A percentile compares a stretch with the other conserved stretches of the same genome.
phyloP scores from a whole-genome alignment of 2,797 vertebrate species.

The Cuculus canorus region DNA sequence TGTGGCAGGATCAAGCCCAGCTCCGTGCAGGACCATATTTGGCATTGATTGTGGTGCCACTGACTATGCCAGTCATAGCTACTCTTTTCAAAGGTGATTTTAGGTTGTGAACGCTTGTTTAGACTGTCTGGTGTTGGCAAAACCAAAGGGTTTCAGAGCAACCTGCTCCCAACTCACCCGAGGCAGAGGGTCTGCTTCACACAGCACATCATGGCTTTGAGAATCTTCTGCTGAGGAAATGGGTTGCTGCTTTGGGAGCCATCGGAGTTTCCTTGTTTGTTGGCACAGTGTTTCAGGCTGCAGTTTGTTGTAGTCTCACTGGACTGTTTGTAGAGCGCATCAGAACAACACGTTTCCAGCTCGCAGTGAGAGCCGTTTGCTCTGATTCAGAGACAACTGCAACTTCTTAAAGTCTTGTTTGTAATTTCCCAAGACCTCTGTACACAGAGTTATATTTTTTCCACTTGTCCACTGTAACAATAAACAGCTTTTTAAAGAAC shows the following conservation, averaged over 20 bases:
- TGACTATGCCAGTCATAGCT: background rate
- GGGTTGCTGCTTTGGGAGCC: background rate
- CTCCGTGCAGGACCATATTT: background rate
- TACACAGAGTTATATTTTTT: background rate
- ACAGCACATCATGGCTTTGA: background rate
- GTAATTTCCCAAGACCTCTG: background rate
- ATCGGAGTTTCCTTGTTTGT: background rate
- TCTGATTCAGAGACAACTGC: background rate
- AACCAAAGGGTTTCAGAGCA: background rate
- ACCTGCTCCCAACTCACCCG: background rate
- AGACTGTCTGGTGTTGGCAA: background rate
- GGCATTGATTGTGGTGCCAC: background rate
- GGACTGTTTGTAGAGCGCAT: background rate
- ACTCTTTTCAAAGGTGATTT: background rate
- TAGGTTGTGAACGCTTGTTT: accelerated
- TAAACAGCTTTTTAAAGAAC: slow-evolving; percentile 33
- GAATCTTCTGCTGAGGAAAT: background rate
- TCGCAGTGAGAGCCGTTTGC: background rate
- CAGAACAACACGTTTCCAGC: background rate
- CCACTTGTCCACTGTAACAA: background rate
- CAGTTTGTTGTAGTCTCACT: accelerated
- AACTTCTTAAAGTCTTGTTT: background rate
- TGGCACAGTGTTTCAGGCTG: background rate
- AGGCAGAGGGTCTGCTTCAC: background rate
- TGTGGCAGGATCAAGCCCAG: background rate